These are phyloP conservation scores for Eudyptes chrysolophus DNA, from an alignment of 2,113 vertebrate genomes.

Conservation along the genomic window DNA sequence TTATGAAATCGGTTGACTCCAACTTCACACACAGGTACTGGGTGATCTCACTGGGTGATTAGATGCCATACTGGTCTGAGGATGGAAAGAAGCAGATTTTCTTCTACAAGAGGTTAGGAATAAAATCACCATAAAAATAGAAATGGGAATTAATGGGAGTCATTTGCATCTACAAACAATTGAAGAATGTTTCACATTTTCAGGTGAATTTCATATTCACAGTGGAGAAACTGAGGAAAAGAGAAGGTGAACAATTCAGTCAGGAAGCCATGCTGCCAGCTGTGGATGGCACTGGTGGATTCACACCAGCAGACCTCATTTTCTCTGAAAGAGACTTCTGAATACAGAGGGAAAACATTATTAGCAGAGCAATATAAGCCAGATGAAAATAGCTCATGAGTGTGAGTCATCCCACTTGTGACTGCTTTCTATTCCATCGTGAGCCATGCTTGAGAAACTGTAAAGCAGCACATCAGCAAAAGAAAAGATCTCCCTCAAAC, in stretches of 20 bases:
- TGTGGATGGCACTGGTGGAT: background rate
- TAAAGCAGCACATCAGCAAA: background rate
- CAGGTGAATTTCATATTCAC: background rate
- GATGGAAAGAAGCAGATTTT: background rate
- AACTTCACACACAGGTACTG: background rate
- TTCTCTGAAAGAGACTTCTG: slow-evolving; percentile 1
- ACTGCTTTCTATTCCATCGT: background rate
- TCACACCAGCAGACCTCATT: background rate
- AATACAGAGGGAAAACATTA: slow-evolving; percentile 1
- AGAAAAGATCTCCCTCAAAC: background rate
- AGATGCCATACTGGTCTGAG: background rate
- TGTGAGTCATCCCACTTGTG: slow-evolving; percentile 51
- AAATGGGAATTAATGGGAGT: background rate
- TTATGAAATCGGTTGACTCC: background rate
- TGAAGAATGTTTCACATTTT: background rate
- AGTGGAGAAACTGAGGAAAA: background rate
- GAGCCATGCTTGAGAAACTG: background rate
- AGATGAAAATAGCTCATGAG: slow-evolving; percentile 39
- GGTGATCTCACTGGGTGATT: background rate
- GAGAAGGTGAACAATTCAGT: background rate
- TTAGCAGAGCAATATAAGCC: background rate
- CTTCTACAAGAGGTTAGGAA: background rate
- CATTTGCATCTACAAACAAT: background rate
- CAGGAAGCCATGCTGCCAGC: background rate
- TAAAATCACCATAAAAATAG: background rate